Conservation (phyloP, 1,140 invertebrate species). For the Drosophila suzukii region DNA sequence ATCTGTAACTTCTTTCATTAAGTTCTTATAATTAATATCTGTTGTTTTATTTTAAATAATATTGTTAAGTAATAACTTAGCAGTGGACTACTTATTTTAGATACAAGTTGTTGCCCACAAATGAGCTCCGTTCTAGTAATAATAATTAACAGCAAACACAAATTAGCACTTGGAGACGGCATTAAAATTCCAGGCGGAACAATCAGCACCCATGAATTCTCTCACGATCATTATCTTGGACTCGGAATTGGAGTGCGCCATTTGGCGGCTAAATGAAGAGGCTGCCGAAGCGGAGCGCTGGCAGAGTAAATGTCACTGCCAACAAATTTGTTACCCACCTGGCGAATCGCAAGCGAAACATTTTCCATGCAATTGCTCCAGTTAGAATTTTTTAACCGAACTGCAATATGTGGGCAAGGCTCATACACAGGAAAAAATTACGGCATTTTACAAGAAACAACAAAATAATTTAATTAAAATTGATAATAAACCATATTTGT, state of each 20-base stretch:
- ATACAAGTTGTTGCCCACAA: too few species aligned
- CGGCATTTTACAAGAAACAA: not conserved
- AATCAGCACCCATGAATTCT: slow-evolving; percentile 64
- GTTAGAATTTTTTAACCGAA: slow-evolving; percentile 74
- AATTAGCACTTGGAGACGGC: slow-evolving; percentile 63
- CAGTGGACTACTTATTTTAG: too few species aligned
- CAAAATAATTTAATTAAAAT: not conserved
- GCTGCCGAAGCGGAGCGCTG: slow-evolving; percentile 19
- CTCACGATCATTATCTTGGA: slow-evolving; percentile 74
- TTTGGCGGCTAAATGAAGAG: slow-evolving; percentile 48
- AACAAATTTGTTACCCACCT: slow-evolving; percentile 64
- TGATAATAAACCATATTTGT: too few species aligned
- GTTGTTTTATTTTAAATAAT: too few species aligned
- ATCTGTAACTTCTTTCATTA: too few species aligned
- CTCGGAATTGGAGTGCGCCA: slow-evolving; percentile 44
- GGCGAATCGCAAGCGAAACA: slow-evolving; percentile 5
- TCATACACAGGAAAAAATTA: slow-evolving; percentile 2
- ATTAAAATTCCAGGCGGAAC: slow-evolving; percentile 69
- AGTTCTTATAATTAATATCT: too few species aligned
- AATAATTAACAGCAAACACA: slow-evolving; percentile 72
- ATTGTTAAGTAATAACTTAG: too few species aligned
- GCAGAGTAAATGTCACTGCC: slow-evolving; percentile 69
- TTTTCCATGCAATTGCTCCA: slow-evolving; percentile 51
- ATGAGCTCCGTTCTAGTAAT: slow-evolving; percentile 1
- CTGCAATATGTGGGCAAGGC: slow-evolving; percentile 41